Percentiles rank a stretch among this genome's conserved stretches.
Evolutionary conservation across 2,888 invertebrate genomes (phyloP).

Genomic region (Schizotus pectinicornis): DNA sequence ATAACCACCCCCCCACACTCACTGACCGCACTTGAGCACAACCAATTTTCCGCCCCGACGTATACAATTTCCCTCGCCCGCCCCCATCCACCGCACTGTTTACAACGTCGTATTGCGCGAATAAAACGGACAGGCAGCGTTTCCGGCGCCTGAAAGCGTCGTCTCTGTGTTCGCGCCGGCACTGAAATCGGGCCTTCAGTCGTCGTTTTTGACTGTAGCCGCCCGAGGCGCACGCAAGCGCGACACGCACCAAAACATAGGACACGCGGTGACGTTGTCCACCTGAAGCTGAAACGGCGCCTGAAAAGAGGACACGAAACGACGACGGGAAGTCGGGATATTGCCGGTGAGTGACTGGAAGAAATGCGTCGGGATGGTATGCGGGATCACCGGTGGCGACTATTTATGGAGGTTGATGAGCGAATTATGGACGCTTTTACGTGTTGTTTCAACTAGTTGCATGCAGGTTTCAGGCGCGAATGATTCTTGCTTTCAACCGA

Average conservation of each 20-base stretch:
- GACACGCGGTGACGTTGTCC: constrained; percentile 14
- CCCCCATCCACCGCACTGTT: neutral
- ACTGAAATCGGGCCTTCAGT: constrained; percentile 15
- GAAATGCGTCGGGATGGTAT: too few relatives aligned
- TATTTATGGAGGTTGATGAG: too few relatives aligned
- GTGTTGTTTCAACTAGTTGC: too few relatives aligned
- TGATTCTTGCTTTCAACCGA: too few relatives aligned
- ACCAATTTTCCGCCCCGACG: too few relatives aligned
- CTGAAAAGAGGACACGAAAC: constrained; percentile 6
- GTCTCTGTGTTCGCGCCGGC: neutral
- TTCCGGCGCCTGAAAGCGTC: constrained; percentile 3
- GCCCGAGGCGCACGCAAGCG: constrained; percentile 17
- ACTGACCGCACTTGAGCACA: too few relatives aligned
- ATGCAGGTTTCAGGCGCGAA: too few relatives aligned
- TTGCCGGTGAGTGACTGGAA: neutral
- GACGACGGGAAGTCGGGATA: constrained; percentile 5
- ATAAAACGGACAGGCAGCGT: neutral
- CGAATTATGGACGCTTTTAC: too few relatives aligned
- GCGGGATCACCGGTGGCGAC: too few relatives aligned
- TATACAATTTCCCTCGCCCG: too few relatives aligned
- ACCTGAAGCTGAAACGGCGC: constrained; percentile 9
- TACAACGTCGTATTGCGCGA: neutral
- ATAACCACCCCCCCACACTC: too few relatives aligned
- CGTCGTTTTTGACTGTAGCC: constrained; percentile 13
- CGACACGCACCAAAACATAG: constrained; percentile 17